Conservation (phyloP, 2,113 vertebrate genomes). For the Mixornis gularis region DNA sequence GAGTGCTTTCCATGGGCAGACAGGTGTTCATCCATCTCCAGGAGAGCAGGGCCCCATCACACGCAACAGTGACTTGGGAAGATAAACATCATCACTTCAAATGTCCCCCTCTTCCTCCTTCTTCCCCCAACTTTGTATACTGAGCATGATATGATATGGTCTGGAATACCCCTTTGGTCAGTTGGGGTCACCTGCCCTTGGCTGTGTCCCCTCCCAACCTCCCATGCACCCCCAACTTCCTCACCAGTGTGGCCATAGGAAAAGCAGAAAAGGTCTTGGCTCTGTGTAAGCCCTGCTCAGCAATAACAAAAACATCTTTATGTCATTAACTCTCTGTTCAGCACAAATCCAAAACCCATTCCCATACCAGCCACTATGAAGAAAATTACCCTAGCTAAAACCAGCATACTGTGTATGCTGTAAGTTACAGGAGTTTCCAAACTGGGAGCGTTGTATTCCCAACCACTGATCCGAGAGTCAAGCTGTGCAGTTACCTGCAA, state of each 20-base stretch:
- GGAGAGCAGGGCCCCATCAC: not conserved
- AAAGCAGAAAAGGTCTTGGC: not conserved
- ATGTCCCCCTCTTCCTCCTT: not conserved
- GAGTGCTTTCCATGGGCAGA: not conserved
- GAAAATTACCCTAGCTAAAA: not conserved
- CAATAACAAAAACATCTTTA: not conserved
- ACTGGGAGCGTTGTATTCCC: not conserved
- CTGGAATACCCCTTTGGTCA: not conserved
- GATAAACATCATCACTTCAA: not conserved
- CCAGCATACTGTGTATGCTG: not conserved
- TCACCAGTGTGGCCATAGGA: not conserved
- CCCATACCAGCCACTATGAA: not conserved
- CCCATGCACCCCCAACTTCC: not conserved
- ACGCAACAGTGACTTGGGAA: rapidly evolving
- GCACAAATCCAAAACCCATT: not conserved
- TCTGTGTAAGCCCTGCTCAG: not conserved
- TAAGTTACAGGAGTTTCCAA: not conserved
- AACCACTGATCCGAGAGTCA: not conserved
- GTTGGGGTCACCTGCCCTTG: not conserved
- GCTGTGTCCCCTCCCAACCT: not conserved
- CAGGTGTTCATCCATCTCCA: not conserved
- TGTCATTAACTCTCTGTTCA: not conserved
- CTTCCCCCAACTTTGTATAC: not conserved
- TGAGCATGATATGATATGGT: not conserved
- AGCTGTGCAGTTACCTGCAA: not conserved